Evolutionary conservation across 2,888 invertebrate species (phyloP).

Genomic region (Athalia cordata): DNA sequence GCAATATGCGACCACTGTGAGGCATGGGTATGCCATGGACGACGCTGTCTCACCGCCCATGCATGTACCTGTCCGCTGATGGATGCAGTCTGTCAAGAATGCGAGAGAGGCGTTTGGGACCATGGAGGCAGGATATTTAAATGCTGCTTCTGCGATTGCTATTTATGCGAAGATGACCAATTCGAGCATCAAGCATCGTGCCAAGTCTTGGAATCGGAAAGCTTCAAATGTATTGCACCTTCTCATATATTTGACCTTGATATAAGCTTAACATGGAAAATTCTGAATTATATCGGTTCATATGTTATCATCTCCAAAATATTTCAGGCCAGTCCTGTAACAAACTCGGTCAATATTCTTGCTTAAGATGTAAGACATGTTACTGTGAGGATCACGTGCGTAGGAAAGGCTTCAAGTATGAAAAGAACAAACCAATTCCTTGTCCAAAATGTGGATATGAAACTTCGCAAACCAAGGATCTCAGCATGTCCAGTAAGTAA

Average conservation of each 20-base stretch:
- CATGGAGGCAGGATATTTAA: slow-evolving; percentile 94
- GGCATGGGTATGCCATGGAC: slow-evolving; percentile 97
- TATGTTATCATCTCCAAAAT: slow-evolving; percentile 9
- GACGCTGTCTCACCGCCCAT: slow-evolving; percentile 92
- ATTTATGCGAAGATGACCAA: slow-evolving; percentile 95
- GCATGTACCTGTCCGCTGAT: slow-evolving; percentile 93
- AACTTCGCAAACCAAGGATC: slow-evolving; percentile 94
- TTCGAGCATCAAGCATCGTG: slow-evolving; percentile 98
- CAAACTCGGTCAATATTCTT: slow-evolving; percentile 95
- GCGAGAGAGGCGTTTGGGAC: slow-evolving; percentile 96
- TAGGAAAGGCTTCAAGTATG: slow-evolving; percentile 92
- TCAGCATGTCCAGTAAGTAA: slow-evolving; percentile 93
- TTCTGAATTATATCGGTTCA: slow-evolving; percentile 23
- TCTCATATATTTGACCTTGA: slow-evolving; percentile 11
- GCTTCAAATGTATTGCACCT: slow-evolving; percentile 87
- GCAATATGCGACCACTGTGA: slow-evolving; percentile 98
- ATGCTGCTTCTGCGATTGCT: slow-evolving; percentile 93
- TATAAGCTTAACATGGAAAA: neutral
- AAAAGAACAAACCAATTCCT: slow-evolving; percentile 88
- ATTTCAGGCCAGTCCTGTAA: slow-evolving; percentile 92
- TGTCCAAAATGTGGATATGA: slow-evolving; percentile 96
- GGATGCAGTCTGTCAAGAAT: slow-evolving; percentile 93
- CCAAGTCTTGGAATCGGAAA: slow-evolving; percentile 95
- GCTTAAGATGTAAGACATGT: slow-evolving; percentile 95
- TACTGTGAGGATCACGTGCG: slow-evolving; percentile 98